phyloP scores from a whole-genome alignment of 2,113 vertebrate genomes.

The Larimichthys polyactis region DNA sequence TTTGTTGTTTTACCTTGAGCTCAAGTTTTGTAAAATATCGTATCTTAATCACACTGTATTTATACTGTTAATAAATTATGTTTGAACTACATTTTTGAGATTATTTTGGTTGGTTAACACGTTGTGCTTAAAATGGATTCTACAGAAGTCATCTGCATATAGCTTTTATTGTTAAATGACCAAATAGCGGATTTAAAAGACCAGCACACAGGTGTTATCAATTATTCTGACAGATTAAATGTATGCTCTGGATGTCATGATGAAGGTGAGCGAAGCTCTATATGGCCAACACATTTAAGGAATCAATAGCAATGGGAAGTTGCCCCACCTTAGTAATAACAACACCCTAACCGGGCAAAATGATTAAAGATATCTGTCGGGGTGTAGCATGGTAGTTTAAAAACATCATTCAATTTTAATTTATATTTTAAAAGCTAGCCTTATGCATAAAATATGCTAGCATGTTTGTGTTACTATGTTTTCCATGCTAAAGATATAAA shows the following conservation, averaged over 20 bases:
- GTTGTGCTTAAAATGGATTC: background rate
- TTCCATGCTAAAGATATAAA: background rate
- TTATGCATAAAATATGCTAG: background rate
- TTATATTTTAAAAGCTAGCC: background rate
- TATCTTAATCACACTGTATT: constrained; percentile 47
- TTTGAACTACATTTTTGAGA: constrained; percentile 9
- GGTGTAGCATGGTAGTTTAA: background rate
- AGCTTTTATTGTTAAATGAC: background rate
- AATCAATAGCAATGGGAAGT: no score
- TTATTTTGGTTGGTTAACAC: background rate
- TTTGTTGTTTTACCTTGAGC: constrained; percentile 34
- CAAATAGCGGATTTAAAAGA: background rate
- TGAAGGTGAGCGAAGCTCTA: background rate
- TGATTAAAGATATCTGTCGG: background rate
- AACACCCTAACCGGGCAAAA: background rate
- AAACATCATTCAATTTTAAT: background rate
- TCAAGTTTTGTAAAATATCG: constrained; percentile 58
- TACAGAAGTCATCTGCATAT: background rate
- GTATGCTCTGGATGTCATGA: background rate
- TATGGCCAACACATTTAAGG: background rate
- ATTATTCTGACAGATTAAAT: background rate
- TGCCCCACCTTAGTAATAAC: no score
- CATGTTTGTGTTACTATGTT: background rate
- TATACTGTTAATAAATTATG: constrained; percentile 62
- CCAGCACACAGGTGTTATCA: background rate